Percentiles rank a stretch among this genome's conserved stretches.
Evolutionary conservation across 2,113 vertebrate genomes (phyloP).

Genomic region (Pterocles orientalis): DNA sequence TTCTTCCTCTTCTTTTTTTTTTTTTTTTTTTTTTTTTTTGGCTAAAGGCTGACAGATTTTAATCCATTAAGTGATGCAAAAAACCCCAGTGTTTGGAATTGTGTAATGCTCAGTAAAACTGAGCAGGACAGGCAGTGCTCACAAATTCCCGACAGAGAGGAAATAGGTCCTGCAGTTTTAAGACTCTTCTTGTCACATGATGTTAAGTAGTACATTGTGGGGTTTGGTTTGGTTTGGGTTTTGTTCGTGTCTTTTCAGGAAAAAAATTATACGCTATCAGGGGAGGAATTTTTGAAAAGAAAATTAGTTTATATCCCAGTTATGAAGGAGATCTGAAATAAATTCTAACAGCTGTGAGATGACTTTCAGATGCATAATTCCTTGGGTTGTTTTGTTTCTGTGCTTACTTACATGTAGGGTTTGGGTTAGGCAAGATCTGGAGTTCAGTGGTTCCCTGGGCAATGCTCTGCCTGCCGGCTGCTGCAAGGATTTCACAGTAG

Average conservation of each 20-base stretch:
- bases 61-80: constrained; percentile 84
- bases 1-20: not conserved
- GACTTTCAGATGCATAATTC: not conserved
- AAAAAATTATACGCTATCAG: not conserved
- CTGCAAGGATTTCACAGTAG: not conserved
- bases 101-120: not conserved
- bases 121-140: not conserved
- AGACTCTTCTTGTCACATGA: not conserved
- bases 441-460: not conserved
- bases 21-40: not conserved
- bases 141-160: not conserved
- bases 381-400: not conserved
- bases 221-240: not conserved
- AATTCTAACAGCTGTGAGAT: not conserved
- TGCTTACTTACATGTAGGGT: not conserved
- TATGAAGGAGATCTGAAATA: not conserved
- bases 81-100: not conserved
- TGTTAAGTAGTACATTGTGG: not conserved
- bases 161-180: not conserved
- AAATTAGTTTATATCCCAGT: not conserved
- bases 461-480: rapidly evolving
- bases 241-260: not conserved
- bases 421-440: not conserved
- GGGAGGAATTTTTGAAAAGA: not conserved
- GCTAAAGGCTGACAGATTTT: constrained; percentile 75